Evolutionary conservation across 2,797 vertebrate genomes (phyloP).

Genomic region (Sternarchorhynchus goeldii): DNA sequence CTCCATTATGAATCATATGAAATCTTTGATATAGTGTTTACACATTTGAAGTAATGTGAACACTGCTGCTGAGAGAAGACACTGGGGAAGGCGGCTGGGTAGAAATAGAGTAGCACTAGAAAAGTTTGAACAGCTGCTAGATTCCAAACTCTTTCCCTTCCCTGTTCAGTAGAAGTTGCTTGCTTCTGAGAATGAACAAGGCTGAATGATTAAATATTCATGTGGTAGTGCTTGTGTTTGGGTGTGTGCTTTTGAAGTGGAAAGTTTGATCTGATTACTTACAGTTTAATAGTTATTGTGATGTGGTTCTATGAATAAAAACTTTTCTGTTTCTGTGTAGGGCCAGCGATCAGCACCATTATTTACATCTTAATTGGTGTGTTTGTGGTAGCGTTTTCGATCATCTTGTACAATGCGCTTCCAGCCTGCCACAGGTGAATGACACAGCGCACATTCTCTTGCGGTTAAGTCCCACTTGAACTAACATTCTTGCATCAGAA

Average conservation of each 20-base stretch:
- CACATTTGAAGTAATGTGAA: too few relatives aligned
- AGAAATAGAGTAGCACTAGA: too few relatives aligned
- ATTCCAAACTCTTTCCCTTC: too few relatives aligned
- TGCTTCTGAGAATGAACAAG: too few relatives aligned
- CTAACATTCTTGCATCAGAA: background rate
- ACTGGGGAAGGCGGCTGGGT: too few relatives aligned
- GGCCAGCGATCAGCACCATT: constrained; percentile 32
- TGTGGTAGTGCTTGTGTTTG: constrained; percentile 5
- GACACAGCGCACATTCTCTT: background rate
- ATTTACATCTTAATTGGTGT: constrained; percentile 57
- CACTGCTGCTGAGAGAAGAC: too few relatives aligned
- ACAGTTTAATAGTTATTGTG: background rate
- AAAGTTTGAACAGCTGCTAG: too few relatives aligned
- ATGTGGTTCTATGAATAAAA: background rate
- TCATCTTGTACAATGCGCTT: constrained; percentile 62
- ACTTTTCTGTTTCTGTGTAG: constrained; percentile 51
- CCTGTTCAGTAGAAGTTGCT: too few relatives aligned
- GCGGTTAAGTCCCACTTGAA: background rate
- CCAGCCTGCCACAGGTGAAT: constrained; percentile 65
- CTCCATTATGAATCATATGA: too few relatives aligned
- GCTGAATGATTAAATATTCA: background rate
- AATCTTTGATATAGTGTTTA: too few relatives aligned
- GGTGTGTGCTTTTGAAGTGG: constrained; percentile 9
- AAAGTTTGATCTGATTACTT: too few relatives aligned
- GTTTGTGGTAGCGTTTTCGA: constrained; percentile 50